phyloP scores from a whole-genome alignment of 2,113 vertebrate genomes.

The Tyto alba region DNA sequence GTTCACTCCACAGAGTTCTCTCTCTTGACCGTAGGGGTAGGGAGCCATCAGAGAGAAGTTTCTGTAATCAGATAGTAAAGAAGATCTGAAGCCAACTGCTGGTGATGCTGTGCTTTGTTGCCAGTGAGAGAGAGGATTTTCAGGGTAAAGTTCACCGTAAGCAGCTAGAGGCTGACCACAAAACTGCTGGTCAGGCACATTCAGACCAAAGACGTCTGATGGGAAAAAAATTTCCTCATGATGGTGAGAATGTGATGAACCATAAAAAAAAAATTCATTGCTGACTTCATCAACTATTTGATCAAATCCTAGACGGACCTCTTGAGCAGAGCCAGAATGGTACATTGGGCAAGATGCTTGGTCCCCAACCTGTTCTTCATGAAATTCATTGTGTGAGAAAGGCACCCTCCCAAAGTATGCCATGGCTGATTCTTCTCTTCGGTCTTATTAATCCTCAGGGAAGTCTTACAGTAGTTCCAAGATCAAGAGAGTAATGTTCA shows the following conservation, averaged over 20 bases:
- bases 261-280: constrained; percentile 25
- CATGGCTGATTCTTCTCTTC: neutral
- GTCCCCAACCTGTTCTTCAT: neutral
- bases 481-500: neutral
- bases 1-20: neutral
- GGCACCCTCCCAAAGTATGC: neutral
- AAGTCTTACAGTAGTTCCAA: neutral
- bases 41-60: neutral
- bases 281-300: constrained; percentile 4
- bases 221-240: neutral
- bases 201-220: neutral
- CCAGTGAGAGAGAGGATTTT: neutral
- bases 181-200: neutral
- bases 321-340: neutral
- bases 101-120: neutral
- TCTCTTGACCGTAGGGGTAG: neutral
- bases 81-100: neutral
- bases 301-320: constrained; percentile 4
- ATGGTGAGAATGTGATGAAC: neutral
- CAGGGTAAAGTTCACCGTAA: neutral
- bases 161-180: neutral
- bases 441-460: neutral
- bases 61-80: neutral
- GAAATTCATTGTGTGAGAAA: neutral
- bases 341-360: neutral